Conservation (phyloP, 2,888 invertebrate species). For the Campoplex capitator region DNA sequence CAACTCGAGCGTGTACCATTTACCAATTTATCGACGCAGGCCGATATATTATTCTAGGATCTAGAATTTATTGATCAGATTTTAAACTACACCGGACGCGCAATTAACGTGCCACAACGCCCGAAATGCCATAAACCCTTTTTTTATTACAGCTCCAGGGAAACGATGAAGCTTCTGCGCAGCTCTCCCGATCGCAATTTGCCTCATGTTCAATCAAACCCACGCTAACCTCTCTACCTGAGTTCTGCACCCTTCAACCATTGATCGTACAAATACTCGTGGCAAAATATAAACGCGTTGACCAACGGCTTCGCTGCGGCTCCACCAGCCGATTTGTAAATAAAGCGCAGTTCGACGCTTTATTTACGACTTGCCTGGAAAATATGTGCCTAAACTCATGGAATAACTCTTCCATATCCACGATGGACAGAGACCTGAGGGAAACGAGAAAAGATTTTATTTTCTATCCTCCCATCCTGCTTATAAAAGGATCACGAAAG, state of each 20-base stretch:
- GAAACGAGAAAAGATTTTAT: conserved; percentile 17
- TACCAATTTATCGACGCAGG: background rate
- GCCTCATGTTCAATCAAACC: conserved; percentile 25
- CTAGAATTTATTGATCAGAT: conserved; percentile 1
- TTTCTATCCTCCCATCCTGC: background rate
- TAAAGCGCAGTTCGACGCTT: conserved; percentile 22
- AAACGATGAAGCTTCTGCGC: background rate
- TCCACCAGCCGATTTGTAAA: conserved; percentile 14
- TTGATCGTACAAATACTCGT: conserved; percentile 31
- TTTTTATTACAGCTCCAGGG: background rate
- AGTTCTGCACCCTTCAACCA: conserved; percentile 45
- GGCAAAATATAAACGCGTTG: conserved; percentile 37
- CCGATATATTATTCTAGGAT: background rate
- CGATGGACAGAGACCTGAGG: background rate
- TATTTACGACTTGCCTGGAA: conserved; percentile 47
- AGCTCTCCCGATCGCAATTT: background rate
- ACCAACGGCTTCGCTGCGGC: conserved; percentile 13
- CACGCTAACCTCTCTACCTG: conserved; percentile 22
- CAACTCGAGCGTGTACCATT: background rate
- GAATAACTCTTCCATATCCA: background rate
- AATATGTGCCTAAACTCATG: conserved; percentile 28
- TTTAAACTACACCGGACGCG: background rate
- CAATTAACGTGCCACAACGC: conserved; percentile 3
- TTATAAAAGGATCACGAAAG: background rate
- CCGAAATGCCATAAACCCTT: conserved; percentile 1